Conservation (phyloP, 2,888 invertebrate genomes). For the Drosophila peninsularis region DNA sequence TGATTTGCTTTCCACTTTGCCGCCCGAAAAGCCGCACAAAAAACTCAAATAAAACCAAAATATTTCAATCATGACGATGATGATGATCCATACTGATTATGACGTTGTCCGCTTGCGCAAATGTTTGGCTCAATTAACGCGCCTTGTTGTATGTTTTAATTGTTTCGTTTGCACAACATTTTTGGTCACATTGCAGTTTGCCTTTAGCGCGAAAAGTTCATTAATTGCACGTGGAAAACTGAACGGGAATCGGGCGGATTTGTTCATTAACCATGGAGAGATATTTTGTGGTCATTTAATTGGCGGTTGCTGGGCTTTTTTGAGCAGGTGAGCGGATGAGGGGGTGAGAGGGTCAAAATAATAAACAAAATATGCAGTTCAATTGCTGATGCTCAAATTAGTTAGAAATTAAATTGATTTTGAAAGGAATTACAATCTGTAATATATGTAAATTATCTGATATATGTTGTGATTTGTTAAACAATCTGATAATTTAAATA, state of each 20-base stretch:
- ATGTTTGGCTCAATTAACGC: constrained; percentile 49
- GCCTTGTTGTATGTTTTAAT: constrained; percentile 45
- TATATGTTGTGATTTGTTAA: not conserved
- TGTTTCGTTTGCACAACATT: constrained; percentile 27
- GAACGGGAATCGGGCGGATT: not conserved
- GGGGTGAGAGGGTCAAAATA: not conserved
- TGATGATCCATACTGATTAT: not conserved
- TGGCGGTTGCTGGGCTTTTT: constrained; percentile 27
- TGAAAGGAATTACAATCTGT: no score
- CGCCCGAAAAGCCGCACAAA: constrained; percentile 25
- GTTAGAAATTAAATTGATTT: not conserved
- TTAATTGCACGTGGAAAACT: not conserved
- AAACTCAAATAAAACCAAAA: not conserved
- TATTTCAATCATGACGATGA: constrained; percentile 4
- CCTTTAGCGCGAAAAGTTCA: constrained; percentile 5
- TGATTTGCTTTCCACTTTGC: constrained; percentile 41
- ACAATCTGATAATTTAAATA: no score
- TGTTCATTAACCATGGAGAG: not conserved
- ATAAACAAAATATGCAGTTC: not conserved
- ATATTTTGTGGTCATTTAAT: constrained; percentile 31
- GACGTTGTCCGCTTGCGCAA: constrained; percentile 35
- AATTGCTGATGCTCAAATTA: not conserved
- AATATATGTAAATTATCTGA: no score
- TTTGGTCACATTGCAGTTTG: constrained; percentile 9
- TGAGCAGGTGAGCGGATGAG: not conserved